phyloP scores from a whole-genome alignment of 2,888 invertebrate genomes.

The Acronicta psi region DNA sequence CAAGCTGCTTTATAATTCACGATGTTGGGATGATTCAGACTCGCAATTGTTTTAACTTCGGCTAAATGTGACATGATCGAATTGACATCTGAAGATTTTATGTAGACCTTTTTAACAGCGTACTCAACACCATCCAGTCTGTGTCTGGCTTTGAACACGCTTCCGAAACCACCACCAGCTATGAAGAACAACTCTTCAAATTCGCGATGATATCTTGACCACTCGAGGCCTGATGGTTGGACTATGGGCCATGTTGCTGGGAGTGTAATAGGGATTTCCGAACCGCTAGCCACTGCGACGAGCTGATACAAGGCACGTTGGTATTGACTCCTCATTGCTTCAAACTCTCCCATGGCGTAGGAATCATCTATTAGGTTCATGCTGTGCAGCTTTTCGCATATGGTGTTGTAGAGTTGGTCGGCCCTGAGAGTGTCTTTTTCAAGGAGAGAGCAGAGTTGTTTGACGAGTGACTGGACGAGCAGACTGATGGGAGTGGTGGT shows the following conservation, averaged over 20 bases:
- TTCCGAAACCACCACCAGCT: conserved; percentile 93
- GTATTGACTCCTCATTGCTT: conserved; percentile 91
- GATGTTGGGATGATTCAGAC: conserved; percentile 93
- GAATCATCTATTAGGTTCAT: conserved; percentile 92
- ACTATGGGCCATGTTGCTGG: conserved; percentile 87
- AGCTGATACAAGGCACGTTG: conserved; percentile 91
- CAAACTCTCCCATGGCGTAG: conserved; percentile 91
- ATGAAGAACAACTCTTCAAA: conserved; percentile 92
- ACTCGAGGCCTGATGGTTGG: conserved; percentile 85
- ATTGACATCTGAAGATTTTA: conserved; percentile 90
- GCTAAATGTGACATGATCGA: conserved; percentile 91
- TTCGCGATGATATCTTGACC: conserved; percentile 91
- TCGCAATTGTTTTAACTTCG: conserved; percentile 94
- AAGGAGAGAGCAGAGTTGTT: conserved; percentile 91
- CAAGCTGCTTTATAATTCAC: conserved; percentile 95
- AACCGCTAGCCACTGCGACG: conserved; percentile 89
- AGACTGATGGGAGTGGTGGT: conserved; percentile 91
- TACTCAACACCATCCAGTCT: conserved; percentile 93
- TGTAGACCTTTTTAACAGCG: conserved; percentile 93
- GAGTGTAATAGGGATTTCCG: conserved; percentile 84
- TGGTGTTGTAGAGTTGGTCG: conserved; percentile 90
- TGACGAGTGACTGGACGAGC: conserved; percentile 91
- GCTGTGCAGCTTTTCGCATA: conserved; percentile 91
- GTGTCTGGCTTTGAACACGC: conserved; percentile 93
- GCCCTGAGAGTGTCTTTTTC: conserved; percentile 90